Evolutionary conservation across 2,797 vertebrate species (phyloP), one percentile per base, ranked within the genome.

Genomic region (Arctocebus calabarensis): DNA sequence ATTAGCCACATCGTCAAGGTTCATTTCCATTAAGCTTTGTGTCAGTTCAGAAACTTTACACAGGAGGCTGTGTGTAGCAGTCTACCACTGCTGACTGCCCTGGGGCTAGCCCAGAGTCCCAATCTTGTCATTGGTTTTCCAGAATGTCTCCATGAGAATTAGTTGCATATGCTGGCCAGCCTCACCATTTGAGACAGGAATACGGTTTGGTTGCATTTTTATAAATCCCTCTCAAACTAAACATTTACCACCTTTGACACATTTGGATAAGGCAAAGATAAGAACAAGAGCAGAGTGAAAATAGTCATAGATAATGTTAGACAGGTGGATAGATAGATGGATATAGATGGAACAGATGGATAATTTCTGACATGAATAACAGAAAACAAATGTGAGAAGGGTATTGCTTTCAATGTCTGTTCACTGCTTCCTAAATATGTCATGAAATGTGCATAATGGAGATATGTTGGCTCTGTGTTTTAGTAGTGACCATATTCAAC

Each of bases 11-110:
- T 98, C 84, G 71, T 99, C 98, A 98, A 98, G 98, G 98, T 98
- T 99, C 98, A 97, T 98, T 98, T 98, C 98, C 98, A 99, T 99
- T 99, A 99, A 99, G 98, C 98, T 98, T 98, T 98, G 94, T 99
- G 98, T 99, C 98, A 98, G 98, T 98, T 98, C 95, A 90, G 97
- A 98, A 99, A 98, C 97, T 98, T 98, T 98, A 98, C 98, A 98
- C 98, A 98, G 91, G 98, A 98, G 98, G 97, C 98, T 98, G 95
- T 98, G 98, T 98, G 98, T 98, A 98, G 98, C 97, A n/a, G 98
- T 98, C 98, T 98, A 98, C 98, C 98, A 97, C 98, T 98, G 98
- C 98, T 98, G 98, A 98, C 97, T 98, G 99, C 99, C 99, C 92
- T 97, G 97, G 93, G 98, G 99, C 98, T 98, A 98, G 98, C 98